A percentile compares a stretch with the other conserved stretches of the same genome.
phyloP scores from a whole-genome alignment of 2,888 invertebrate species.

The Euproctis similis region DNA sequence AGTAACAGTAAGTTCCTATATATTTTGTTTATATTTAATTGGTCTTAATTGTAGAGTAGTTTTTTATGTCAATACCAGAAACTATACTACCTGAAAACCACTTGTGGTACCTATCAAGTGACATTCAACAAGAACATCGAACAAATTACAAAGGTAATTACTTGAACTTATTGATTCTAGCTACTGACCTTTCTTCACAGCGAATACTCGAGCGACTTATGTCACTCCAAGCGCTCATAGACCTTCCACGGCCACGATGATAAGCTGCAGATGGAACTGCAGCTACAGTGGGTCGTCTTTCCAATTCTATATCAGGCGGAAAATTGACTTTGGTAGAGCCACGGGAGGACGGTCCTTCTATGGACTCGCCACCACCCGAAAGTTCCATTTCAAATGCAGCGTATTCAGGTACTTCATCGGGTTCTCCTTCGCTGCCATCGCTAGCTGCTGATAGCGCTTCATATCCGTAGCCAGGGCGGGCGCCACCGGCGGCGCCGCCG shows the following conservation, averaged over 20 bases:
- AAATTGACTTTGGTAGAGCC: conserved; percentile 81
- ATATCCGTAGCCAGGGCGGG: conserved; percentile 69
- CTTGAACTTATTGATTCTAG: too few relatives aligned
- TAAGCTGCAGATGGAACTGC: conserved; percentile 61
- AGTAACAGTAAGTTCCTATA: too few relatives aligned
- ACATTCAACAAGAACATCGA: too few relatives aligned
- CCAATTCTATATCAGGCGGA: conserved; percentile 73
- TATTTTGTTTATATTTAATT: too few relatives aligned
- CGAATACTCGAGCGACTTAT: conserved; percentile 89
- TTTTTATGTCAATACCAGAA: too few relatives aligned
- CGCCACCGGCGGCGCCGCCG: conserved; percentile 50
- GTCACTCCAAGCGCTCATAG: conserved; percentile 93
- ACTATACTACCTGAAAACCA: too few relatives aligned
- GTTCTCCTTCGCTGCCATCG: conserved; percentile 65
- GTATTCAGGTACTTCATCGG: conserved; percentile 59
- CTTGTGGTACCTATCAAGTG: too few relatives aligned
- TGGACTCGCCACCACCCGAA: conserved; percentile 59
- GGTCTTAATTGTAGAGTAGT: too few relatives aligned
- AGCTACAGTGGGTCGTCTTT: conserved; percentile 61
- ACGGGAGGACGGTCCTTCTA: conserved; percentile 59
- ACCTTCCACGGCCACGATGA: conserved; percentile 78
- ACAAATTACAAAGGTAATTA: too few relatives aligned
- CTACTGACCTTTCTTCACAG: conserved; percentile 82
- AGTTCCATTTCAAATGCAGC: conserved; percentile 64
- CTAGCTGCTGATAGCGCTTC: conserved; percentile 68